Percentiles rank a stretch among this genome's conserved stretches.
Conservation (phyloP, 2,888 invertebrate species). For the Ectropis crepuscularia region DNA sequence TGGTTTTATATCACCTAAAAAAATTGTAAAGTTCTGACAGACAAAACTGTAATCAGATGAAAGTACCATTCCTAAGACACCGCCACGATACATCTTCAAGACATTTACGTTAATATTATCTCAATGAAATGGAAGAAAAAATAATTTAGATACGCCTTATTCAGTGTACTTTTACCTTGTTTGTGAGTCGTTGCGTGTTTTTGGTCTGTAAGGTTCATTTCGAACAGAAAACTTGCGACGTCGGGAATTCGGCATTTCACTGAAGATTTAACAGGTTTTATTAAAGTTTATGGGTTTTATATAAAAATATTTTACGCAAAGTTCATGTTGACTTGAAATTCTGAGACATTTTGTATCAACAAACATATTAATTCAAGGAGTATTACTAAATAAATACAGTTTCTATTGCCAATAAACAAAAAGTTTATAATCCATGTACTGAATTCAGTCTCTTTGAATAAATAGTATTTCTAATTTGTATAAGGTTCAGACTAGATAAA, state of each 20-base stretch:
- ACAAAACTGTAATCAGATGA: no score
- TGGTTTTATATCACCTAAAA: no score
- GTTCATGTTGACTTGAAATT: constrained; percentile 25
- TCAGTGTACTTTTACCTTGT: constrained; percentile 53
- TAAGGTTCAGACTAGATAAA: no score
- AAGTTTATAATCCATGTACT: no score
- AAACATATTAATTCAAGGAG: no score
- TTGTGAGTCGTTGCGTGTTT: constrained; percentile 58
- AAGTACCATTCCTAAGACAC: no score
- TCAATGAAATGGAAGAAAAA: background rate
- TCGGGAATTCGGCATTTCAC: constrained; percentile 74
- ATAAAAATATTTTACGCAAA: constrained; percentile 12
- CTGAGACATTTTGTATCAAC: background rate
- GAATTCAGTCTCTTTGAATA: no score
- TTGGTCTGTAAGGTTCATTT: constrained; percentile 52
- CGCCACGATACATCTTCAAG: no score
- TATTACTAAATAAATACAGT: no score
- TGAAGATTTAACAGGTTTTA: constrained; percentile 46
- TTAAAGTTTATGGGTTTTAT: constrained; percentile 29
- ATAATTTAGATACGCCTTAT: background rate
- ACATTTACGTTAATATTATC: background rate
- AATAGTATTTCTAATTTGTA: no score
- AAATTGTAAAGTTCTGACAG: no score
- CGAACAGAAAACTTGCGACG: constrained; percentile 74
- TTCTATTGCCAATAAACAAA: no score